A percentile compares a stretch with the other conserved stretches of the same genome.
These are phyloP conservation scores for Pelosia muscerda DNA, from an alignment of 2,888 invertebrate species.

Conservation along the genomic window DNA sequence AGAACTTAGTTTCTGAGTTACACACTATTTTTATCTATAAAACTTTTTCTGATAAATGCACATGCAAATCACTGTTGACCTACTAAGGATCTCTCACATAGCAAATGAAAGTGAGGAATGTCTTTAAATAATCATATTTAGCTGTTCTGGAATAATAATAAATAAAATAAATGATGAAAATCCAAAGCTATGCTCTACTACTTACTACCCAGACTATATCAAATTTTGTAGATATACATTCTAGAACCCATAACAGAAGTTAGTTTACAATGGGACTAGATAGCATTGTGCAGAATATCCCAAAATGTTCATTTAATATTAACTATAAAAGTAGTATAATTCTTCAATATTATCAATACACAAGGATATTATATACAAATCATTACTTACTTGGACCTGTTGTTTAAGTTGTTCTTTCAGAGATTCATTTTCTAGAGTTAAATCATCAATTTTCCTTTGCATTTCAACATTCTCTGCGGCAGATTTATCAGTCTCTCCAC, in stretches of 20 bases:
- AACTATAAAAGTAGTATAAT: neutral
- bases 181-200: no score
- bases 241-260: no score
- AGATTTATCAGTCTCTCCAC: conserved; percentile 55
- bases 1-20: neutral
- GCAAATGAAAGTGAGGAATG: neutral
- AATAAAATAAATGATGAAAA: no score
- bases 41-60: neutral
- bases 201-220: no score
- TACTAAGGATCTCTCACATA: neutral
- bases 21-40: neutral
- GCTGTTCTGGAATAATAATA: neutral
- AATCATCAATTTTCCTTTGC: conserved; percentile 87
- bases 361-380: conserved; percentile 11
- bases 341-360: neutral
- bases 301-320: no score
- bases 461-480: conserved; percentile 82
- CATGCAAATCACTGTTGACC: neutral
- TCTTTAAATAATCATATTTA: neutral
- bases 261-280: no score
- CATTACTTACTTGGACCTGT: conserved; percentile 89
- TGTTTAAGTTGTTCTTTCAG: conserved; percentile 94
- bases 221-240: no score
- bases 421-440: conserved; percentile 90
- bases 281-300: no score